Evolutionary conservation across 2,888 invertebrate genomes (phyloP).

Genomic region (Pheosia gnoma): DNA sequence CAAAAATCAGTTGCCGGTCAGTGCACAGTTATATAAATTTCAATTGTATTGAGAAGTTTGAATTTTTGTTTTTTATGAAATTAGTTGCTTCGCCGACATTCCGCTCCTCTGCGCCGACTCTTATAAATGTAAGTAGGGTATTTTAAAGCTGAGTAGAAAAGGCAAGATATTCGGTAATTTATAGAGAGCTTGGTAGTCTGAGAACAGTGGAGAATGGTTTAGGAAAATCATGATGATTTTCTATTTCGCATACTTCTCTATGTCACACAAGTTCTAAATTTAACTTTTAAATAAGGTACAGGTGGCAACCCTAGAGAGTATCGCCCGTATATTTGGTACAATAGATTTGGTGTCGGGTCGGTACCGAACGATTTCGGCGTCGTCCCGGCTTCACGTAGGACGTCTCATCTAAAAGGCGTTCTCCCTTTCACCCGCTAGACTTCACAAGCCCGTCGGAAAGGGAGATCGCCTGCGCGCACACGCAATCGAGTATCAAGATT

Average conservation of each 20-base stretch:
- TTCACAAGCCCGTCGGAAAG: not conserved
- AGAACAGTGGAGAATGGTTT: not conserved
- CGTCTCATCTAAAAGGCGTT: not conserved
- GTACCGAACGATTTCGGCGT: not conserved
- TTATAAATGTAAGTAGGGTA: too few species aligned
- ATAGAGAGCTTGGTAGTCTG: conserved; percentile 1
- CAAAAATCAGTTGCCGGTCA: too few species aligned
- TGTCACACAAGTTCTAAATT: not conserved
- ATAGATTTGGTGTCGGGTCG: not conserved
- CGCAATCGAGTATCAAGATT: not conserved
- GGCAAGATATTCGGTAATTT: conserved; percentile 2
- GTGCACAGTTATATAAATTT: too few species aligned
- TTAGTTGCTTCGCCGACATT: too few species aligned
- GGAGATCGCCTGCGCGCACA: not conserved
- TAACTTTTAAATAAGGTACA: not conserved
- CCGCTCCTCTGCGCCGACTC: too few species aligned
- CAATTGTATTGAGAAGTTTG: too few species aligned
- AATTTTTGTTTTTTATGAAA: too few species aligned
- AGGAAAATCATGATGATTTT: too few species aligned
- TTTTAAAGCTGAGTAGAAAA: not conserved
- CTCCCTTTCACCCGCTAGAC: not conserved
- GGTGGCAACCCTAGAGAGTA: not conserved
- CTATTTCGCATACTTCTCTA: not conserved
- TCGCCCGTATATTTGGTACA: conserved; percentile 6
- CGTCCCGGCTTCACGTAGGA: not conserved